Evolutionary conservation across 2,797 vertebrate species (phyloP), one percentile per base, ranked within the genome.

Genomic region (Phaenicophaeus curvirostris): DNA sequence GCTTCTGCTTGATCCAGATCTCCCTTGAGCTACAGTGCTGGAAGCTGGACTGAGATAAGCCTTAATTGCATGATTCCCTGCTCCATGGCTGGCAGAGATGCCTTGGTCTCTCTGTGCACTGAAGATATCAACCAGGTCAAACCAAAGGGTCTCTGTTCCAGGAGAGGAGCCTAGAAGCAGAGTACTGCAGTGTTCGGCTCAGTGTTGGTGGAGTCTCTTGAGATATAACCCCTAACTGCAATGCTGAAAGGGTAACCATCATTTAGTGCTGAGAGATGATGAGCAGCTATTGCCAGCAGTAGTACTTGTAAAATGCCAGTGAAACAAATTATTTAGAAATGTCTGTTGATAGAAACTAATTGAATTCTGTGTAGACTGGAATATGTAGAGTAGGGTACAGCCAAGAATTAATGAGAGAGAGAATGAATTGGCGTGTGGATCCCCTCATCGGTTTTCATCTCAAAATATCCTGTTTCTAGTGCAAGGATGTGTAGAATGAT

Each of bases 271-370:
- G 71, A 92, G 78, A 67, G 8, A 9, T 33, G 65, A 81, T 7
- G 28, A 93, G 72, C 72, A 71, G 75, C 75, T 92, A 48, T 58
- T 57, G 78, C 69, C 57, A 80, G 39, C 76, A 92, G 50, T 54
- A 93, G 85, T 88, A 61, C 37, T 89, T 82, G 61, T 13, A 93
- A 95, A 93, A 91, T 85, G 73, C 66, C 42, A 76, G 46, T 61
- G 61, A 79, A 97, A 66, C 84, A 95, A 93, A 97, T 95, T 79
- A 87, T 95, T 95, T 87, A 90, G 93, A 94, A 96, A 94, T 3
- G 63, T 89, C 94, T 97, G 67, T 90, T 97, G 91, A 78, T 79
- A 72, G 93, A 75, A 96, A 95, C 87, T 96, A 97, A 97, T 93
- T 94, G 86, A 95, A 85, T 93, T 74, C 80, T 89, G 63, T 71